Percentiles rank a stretch among this genome's conserved stretches.
Conservation (phyloP, 1,140 invertebrate genomes). For the Caenorhabditis brenneri region DNA sequence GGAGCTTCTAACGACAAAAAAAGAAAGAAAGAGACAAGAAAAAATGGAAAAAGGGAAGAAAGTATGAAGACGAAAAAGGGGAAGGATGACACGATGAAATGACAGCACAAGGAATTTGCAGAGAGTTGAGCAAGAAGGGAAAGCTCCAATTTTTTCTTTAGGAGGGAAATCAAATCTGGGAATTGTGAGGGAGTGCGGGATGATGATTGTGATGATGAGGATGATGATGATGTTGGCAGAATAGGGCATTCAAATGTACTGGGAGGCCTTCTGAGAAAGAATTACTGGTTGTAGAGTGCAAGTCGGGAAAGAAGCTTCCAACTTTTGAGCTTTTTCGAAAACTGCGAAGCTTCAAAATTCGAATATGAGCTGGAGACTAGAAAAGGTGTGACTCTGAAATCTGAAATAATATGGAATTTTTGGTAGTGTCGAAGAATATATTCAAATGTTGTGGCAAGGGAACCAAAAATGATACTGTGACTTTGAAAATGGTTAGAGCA, state of each 20-base stretch:
- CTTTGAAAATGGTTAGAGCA: too few relatives aligned
- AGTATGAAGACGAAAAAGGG: background rate
- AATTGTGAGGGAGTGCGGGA: slow-evolving; percentile 5
- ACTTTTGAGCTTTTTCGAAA: too few relatives aligned
- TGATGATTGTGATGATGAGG: background rate
- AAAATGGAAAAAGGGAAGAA: background rate
- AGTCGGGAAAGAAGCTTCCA: too few relatives aligned
- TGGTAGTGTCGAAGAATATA: too few relatives aligned
- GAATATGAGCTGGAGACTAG: too few relatives aligned
- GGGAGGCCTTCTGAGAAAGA: background rate
- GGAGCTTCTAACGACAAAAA: background rate
- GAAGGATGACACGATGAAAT: slow-evolving; percentile 23
- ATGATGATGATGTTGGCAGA: background rate
- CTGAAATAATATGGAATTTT: too few relatives aligned
- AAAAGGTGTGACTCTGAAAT: too few relatives aligned
- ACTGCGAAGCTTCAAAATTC: too few relatives aligned
- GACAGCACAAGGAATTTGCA: slow-evolving; percentile 13
- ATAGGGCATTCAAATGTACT: background rate
- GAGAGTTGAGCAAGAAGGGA: too few relatives aligned
- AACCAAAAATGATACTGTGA: too few relatives aligned
- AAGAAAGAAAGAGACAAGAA: background rate
- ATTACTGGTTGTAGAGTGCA: too few relatives aligned
- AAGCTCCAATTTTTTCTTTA: background rate
- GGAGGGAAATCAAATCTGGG: slow-evolving; percentile 6
- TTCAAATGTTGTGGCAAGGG: too few relatives aligned